These are phyloP conservation scores for Mus minutoides DNA, from an alignment of 2,797 vertebrate genomes.

Conservation along the genomic window DNA sequence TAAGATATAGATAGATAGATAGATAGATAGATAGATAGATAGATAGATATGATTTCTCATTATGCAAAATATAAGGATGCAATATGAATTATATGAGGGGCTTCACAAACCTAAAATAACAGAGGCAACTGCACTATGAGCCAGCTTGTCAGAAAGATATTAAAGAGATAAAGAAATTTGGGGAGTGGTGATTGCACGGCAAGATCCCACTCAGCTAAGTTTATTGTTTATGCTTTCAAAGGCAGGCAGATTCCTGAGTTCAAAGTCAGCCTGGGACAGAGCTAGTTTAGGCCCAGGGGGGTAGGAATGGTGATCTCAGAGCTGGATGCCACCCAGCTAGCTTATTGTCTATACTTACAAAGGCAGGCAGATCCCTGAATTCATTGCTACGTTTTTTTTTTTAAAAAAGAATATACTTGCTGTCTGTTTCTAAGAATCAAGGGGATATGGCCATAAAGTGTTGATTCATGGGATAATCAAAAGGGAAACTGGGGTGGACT, in stretches of 20 bases:
- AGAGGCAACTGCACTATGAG: too few species aligned
- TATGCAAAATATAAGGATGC: too few species aligned
- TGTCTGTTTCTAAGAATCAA: not conserved
- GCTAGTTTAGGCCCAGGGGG: not conserved
- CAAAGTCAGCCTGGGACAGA: not conserved
- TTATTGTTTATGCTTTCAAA: not conserved
- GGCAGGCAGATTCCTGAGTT: not conserved
- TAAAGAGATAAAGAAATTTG: too few species aligned
- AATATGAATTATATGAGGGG: too few species aligned
- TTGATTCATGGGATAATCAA: not conserved
- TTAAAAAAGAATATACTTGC: not conserved
- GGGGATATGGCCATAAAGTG: not conserved
- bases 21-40: too few species aligned
- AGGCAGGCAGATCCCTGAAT: not conserved
- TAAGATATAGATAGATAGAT: too few species aligned
- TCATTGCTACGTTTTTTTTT: not conserved
- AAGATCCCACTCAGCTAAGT: not conserved
- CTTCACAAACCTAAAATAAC: too few species aligned
- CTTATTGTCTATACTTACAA: not conserved
- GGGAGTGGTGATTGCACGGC: not conserved
- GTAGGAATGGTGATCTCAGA: not conserved
- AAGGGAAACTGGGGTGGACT: not conserved
- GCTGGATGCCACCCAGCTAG: not conserved
- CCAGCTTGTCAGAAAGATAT: too few species aligned
- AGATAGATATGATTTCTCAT: too few species aligned